Base-by-base conservation (phyloP, 2,797 vertebrate genomes). In the Protonibea diacanthus region DNA sequence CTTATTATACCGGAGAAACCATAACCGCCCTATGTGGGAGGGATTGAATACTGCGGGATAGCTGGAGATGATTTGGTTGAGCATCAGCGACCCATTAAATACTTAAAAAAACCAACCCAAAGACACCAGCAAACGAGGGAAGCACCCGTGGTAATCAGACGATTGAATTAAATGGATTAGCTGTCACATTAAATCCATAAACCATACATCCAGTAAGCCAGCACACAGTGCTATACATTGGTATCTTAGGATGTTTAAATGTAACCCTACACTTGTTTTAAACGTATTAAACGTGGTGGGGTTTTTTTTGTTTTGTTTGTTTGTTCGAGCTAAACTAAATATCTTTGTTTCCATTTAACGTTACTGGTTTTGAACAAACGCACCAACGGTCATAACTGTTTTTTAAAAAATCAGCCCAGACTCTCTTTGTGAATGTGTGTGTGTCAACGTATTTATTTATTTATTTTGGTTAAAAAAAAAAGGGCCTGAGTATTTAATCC, bases 11-110 rank as follows among this genome's bases (percentile, higher is more conserved):
- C 44, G 80, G 63, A 74, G 76, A 71, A 84, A 80, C 10, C 71
- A 80, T 40, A 70, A 27, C 75, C 77, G 71, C 84, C 77, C 81
- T 53, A 33, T 80, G 81, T 80, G 77, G 85, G 82, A 87, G 86
- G 78, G 78, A 84, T 78, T 55, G 79, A 53, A 63, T 58, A 55
- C 78, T 84, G 84, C 78, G 80, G 84, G 76, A 74, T 76, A 62
- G 67, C 74, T 78, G 74, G 33, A 73, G 48, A 75, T 75, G 6
- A 51, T 74, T 13, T 70, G 59, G 25, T 38, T 64, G 29, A 74
- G 55, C n/a, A 29, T 1, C 21, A 11, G n/a, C 58, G 44, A 68
- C 51, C 7, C 42, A 17, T 21, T 18, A 56, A 23, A 80, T 1
- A 73, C 33, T 12, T 56, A 9, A 0, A 11, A 0, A 4, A 52